Percentiles rank a stretch among this genome's conserved stretches.
Conservation (phyloP, 2,888 invertebrate species). For the Mythimna ferrago region DNA sequence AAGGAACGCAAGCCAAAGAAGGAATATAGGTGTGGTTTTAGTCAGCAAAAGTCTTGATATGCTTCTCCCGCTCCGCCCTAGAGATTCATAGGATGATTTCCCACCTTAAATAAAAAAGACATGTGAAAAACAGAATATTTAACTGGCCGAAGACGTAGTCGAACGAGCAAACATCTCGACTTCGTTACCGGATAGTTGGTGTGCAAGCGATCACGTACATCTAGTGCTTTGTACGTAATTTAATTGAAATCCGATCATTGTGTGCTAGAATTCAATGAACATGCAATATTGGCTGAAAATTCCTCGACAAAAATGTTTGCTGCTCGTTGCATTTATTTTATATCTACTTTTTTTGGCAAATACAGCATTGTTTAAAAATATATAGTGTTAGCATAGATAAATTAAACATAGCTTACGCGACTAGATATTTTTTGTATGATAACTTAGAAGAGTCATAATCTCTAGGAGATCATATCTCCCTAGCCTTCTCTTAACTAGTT, state of each 20-base stretch:
- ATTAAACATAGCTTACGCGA: neutral
- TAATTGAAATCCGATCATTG: conserved; percentile 29
- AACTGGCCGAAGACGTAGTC: neutral
- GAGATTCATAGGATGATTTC: too few species aligned
- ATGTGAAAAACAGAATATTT: neutral
- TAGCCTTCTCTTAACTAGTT: too few species aligned
- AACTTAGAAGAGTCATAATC: too few species aligned
- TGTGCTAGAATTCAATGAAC: conserved; percentile 30
- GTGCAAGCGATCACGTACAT: conserved; percentile 17
- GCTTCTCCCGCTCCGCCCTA: too few species aligned
- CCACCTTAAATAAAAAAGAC: neutral
- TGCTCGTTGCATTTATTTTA: neutral
- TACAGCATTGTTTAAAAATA: neutral
- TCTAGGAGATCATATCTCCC: too few species aligned
- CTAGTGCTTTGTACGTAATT: conserved; percentile 23
- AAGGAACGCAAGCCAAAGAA: too few species aligned
- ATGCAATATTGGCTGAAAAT: conserved; percentile 23
- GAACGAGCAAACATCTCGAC: conserved; percentile 16
- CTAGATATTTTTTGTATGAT: too few species aligned
- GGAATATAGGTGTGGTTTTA: too few species aligned
- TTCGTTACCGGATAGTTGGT: conserved; percentile 14
- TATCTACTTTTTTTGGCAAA: neutral
- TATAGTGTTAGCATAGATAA: neutral
- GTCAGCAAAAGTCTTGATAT: too few species aligned
- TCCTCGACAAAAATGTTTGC: conserved; percentile 11